Evolutionary conservation across 2,113 vertebrate genomes (phyloP), one percentile per base, ranked within the genome.

Genomic region (Gavialis gangeticus): DNA sequence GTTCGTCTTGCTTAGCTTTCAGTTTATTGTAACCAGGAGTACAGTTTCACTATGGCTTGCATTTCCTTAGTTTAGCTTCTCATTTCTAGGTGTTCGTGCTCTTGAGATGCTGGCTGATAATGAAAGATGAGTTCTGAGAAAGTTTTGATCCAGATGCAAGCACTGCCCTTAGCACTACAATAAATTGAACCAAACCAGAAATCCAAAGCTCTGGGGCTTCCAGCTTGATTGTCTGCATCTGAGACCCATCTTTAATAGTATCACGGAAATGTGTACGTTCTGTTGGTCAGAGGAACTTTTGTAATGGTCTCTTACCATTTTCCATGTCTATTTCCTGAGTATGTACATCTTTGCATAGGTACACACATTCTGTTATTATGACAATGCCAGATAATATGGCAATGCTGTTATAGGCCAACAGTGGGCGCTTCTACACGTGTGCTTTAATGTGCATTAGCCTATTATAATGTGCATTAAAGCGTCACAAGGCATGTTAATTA

Each of bases 321-420:
- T 46, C 46, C 46, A 46, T 46, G 46, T 24, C 46, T 25, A 3
- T 73, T 73, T 24, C 69, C 69, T 46, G 37, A 69, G 37, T 71
- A 71, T 71, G 46, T 46, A 46, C 7, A 46, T 46, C 46, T 46
- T 18, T 46, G 30, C 24, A 12, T 54, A 46, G 59, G 60, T 17
- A 18, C 34, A 34, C 12, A 27, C 19, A 12, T 17, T 28, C 46
- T 46, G 6, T 11, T 3, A 2, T 54, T 56, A 59, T 4, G 22
- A 83, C 64, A 34, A 54, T 15, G 24, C 5, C 56, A n/a, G 15
- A 2, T 37, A 57, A 6, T 5, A 25, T 28, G 30, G 30, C 54
- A 60, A 17, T 46, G 17, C 28, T 6, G 0, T 22, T n/a, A 13
- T 1, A 1, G 28, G 4, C 8, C 25, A 59, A n/a, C 4, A 5